These are phyloP conservation scores for Spheniscus humboldti DNA, from an alignment of 2,797 vertebrate genomes.

Conservation along the genomic window DNA sequence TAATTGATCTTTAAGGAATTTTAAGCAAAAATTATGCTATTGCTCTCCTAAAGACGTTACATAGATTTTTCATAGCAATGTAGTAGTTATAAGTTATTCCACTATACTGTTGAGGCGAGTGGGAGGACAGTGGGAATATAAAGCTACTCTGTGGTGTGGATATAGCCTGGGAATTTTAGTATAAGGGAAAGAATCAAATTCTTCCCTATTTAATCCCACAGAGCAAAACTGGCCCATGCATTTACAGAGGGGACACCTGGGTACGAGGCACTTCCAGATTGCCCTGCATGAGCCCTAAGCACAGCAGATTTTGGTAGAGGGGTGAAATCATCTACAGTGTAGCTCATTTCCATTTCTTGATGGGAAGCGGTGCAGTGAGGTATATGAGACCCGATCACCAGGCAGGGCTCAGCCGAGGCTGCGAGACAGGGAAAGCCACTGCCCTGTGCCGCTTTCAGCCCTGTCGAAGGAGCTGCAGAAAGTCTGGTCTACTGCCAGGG, in stretches of 20 bases:
- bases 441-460: neutral
- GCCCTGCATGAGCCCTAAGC: neutral
- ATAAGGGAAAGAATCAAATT: neutral
- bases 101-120: neutral
- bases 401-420: neutral
- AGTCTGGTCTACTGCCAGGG: neutral
- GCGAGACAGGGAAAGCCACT: neutral
- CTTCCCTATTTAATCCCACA: neutral
- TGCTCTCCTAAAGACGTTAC: neutral
- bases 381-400: neutral
- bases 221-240: neutral
- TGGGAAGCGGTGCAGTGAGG: neutral
- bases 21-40: neutral
- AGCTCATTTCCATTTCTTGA: neutral
- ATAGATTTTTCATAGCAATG: neutral
- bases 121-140: neutral
- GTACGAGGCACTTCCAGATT: neutral
- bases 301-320: neutral
- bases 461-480: neutral
- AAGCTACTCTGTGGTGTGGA: neutral
- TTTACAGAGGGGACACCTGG: neutral
- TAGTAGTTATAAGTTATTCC: constrained; percentile 12
- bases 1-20: neutral
- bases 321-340: neutral
- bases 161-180: neutral